Percentiles rank a stretch among this genome's conserved stretches.
These are phyloP conservation scores for Pogonophryne albipinna DNA, from an alignment of 2,797 vertebrate genomes.

Conservation along the genomic window DNA sequence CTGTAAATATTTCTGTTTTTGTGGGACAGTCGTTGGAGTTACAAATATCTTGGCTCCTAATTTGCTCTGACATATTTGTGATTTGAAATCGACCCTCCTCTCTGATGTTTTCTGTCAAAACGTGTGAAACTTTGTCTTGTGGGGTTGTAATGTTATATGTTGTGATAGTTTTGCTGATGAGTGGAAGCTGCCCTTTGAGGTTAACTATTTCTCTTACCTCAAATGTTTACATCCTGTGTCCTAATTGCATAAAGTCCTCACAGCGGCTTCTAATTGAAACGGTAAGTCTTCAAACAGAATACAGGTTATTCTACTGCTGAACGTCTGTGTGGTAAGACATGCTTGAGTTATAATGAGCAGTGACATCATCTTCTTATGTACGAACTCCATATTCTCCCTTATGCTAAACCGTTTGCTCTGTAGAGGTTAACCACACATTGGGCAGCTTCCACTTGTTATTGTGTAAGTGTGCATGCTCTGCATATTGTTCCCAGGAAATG, in stretches of 20 bases:
- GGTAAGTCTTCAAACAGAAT: neutral
- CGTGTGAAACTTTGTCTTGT: neutral
- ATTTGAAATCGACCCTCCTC: neutral
- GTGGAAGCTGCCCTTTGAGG: slow-evolving; percentile 32
- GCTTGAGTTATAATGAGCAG: neutral
- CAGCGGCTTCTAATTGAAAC: neutral
- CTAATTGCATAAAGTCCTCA: neutral
- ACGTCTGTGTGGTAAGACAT: neutral
- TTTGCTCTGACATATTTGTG: slow-evolving; percentile 24
- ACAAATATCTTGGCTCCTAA: slow-evolving; percentile 20
- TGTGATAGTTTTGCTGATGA: neutral
- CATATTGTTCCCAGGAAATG: slow-evolving; percentile 16
- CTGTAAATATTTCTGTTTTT: slow-evolving; percentile 17
- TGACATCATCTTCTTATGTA: neutral
- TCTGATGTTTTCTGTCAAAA: slow-evolving; percentile 4
- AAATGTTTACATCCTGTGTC: neutral
- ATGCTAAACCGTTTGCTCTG: neutral
- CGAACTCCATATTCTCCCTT: neutral
- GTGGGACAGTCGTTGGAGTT: neutral
- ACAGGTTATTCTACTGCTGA: neutral
- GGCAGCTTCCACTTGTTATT: slow-evolving; percentile 30
- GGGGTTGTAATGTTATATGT: neutral
- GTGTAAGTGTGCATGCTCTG: slow-evolving; percentile 28
- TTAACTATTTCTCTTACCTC: neutral
- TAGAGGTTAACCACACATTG: neutral